Base-by-base conservation (phyloP, 2,888 invertebrate species). In the Chrysolina americana region DNA sequence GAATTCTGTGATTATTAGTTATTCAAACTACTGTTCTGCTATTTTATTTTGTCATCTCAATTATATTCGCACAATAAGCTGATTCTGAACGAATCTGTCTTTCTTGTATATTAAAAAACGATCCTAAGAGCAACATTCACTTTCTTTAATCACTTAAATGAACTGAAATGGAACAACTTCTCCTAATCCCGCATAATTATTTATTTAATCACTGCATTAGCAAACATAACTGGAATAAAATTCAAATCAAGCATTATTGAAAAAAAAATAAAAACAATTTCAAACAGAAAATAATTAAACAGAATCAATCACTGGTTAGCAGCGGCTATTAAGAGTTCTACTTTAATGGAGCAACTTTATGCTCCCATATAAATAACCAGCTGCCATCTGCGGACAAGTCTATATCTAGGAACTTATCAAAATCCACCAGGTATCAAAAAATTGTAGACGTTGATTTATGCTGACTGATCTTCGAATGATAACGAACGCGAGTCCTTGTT, bases 361-460 rank as follows among this genome's bases (percentile, higher is more conserved):
- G 63, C 70, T 76, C 74, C 70, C 70, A 76, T 73, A 76, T 76
- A 78, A 78, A 78, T 76, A 78, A 78, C 73, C 69, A 75, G 73
- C 73, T 70, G 68, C 71, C 71, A 73, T 73, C 73, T 70, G 68
- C 44, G 44, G 47, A 59, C 72, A 63, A 71, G 56, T 70, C 68
- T 68, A 68, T 53, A 69, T 75, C 71, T 71, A 64, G 64, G 66
- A 65, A 74, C 76, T 74, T 77, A 78, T 78, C 78, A 77, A 78
- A 76, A 76, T 77, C 76, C 74, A 70, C 72, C 19, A 62, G 66
- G 69, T 76, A 76, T 78, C 76, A 73, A 74, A 78, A 76, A 78
- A 76, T 74, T 59, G 64, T 47, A 44, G 77, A 78, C 78, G 71
- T 74, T 77, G 78, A 78, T 78, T 73, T 76, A 78, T 78, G 69